These are phyloP conservation scores for Bembecia ichneumoniformis DNA, from an alignment of 2,888 invertebrate species.

Conservation along the genomic window DNA sequence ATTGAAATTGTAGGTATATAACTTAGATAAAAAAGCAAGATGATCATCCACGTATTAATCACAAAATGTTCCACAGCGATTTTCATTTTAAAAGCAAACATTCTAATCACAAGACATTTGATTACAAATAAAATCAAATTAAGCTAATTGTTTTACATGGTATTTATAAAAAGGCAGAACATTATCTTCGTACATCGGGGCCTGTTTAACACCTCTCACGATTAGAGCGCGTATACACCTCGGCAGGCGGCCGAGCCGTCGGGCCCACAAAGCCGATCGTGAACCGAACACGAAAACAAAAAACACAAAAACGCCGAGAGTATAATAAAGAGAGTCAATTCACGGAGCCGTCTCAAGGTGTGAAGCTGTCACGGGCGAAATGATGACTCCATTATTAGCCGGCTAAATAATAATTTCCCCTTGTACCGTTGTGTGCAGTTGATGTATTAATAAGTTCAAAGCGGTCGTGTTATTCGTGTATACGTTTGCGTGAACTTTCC, in stretches of 20 bases:
- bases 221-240: constrained; percentile 19
- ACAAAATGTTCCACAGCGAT: no score
- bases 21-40: no score
- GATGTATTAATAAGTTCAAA: constrained; percentile 48
- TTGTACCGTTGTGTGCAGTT: constrained; percentile 39
- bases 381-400: constrained; percentile 69
- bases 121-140: background rate
- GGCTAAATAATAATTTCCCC: constrained; percentile 55
- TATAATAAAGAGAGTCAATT: constrained; percentile 61
- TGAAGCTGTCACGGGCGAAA: constrained; percentile 67
- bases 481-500: constrained; percentile 13
- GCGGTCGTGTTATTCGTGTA: constrained; percentile 24
- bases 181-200: constrained; percentile 33
- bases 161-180: background rate
- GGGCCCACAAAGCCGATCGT: constrained; percentile 48
- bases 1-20: no score
- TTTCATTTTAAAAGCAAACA: no score
- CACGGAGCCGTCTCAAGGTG: constrained; percentile 57
- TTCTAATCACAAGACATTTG: background rate
- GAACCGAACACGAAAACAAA: constrained; percentile 46
- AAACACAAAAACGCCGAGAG: constrained; percentile 27
- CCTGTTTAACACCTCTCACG: constrained; percentile 57
- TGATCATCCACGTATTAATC: no score
- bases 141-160: background rate
- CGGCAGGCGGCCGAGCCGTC: constrained; percentile 24